phyloP scores from a whole-genome alignment of 2,888 invertebrate species.

The Andrena hattorfiana region DNA sequence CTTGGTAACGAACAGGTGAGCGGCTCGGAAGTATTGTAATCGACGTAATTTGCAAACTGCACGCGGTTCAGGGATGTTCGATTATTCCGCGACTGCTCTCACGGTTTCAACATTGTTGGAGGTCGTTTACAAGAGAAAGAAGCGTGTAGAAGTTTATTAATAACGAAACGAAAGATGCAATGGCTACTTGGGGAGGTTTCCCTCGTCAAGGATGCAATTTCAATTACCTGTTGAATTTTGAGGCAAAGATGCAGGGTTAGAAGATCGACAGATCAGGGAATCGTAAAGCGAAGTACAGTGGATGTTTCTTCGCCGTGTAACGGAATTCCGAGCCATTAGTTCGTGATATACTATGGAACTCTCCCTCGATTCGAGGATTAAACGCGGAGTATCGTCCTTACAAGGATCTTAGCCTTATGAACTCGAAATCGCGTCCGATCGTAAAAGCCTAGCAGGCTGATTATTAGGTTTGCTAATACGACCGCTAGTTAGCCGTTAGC shows the following conservation, averaged over 20 bases:
- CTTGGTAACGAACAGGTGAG: slow-evolving; percentile 19
- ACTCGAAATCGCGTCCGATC: not conserved
- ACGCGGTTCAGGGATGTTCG: not conserved
- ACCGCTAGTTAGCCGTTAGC: not conserved
- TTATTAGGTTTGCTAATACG: not conserved
- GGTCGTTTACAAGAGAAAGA: not conserved
- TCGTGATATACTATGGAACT: slow-evolving; percentile 26
- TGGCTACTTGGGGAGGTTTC: not conserved
- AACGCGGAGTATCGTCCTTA: not conserved
- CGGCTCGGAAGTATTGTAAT: slow-evolving; percentile 19
- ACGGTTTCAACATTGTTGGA: not conserved
- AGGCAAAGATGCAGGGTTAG: slow-evolving; percentile 10
- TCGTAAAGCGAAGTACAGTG: not conserved
- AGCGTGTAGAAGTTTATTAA: not conserved
- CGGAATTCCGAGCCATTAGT: slow-evolving; percentile 6
- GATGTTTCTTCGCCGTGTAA: not conserved
- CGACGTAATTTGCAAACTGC: slow-evolving; percentile 20
- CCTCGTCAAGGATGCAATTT: not conserved
- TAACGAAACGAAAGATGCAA: not conserved
- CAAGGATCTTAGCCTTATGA: not conserved
- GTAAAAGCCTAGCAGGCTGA: not conserved
- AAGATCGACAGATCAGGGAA: slow-evolving; percentile 12
- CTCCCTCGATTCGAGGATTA: not conserved
- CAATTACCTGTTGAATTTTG: slow-evolving; percentile 16
- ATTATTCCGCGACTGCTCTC: not conserved